A percentile compares a stretch with the other conserved stretches of the same genome.
Conservation (phyloP, 2,888 invertebrate species). For the Bellardia bayeri region DNA sequence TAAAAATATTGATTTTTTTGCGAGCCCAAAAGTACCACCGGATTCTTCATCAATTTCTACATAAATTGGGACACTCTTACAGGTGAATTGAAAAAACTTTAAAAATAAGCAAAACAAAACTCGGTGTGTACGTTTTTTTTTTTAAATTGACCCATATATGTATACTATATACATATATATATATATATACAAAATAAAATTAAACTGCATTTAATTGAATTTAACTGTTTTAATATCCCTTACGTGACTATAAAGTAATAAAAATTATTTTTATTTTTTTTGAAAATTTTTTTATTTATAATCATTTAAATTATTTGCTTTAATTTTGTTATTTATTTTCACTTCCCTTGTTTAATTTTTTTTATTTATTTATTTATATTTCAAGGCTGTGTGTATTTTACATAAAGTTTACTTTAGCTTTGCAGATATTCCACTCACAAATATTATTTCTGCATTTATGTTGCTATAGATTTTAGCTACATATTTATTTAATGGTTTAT, state of each 20-base stretch:
- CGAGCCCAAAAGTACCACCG: no score
- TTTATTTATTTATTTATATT: constrained; percentile 21
- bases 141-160: no score
- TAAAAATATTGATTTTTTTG: no score
- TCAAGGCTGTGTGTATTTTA: constrained; percentile 20
- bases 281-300: neutral
- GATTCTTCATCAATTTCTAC: no score
- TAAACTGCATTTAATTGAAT: neutral
- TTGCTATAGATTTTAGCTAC: constrained; percentile 31
- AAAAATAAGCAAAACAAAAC: no score
- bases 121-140: no score
- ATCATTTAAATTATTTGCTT: constrained; percentile 11
- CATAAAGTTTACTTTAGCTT: constrained; percentile 3
- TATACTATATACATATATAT: no score
- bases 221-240: neutral
- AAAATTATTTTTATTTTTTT: neutral
- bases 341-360: neutral
- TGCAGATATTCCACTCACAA: constrained; percentile 1
- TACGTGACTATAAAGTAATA: neutral
- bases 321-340: neutral
- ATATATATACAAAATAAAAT: no score
- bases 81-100: no score
- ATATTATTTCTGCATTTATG: neutral
- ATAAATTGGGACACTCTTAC: no score
- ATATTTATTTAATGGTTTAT: constrained; percentile 20